phyloP scores from a whole-genome alignment of 2,113 vertebrate genomes.

The Caloenas nicobarica region DNA sequence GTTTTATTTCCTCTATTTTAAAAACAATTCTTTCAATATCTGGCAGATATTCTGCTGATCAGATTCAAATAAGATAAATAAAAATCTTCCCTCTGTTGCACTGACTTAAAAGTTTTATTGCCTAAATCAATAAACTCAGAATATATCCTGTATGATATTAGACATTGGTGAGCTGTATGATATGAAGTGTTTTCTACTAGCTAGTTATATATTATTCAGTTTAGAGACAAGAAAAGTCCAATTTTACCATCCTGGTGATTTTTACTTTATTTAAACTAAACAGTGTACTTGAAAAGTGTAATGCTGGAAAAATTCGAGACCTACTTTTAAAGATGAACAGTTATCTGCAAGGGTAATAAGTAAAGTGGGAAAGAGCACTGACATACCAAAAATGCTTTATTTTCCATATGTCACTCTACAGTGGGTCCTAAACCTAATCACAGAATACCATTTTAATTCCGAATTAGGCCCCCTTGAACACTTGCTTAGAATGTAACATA shows the following conservation, averaged over 20 bases:
- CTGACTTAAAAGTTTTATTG: conserved; percentile 25
- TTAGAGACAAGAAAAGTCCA: background rate
- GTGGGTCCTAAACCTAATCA: background rate
- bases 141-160: background rate
- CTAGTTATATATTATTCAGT: background rate
- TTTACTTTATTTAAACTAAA: background rate
- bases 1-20: conserved; percentile 44
- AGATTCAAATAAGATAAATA: conserved; percentile 45
- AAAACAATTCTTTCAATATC: conserved; percentile 41
- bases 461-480: background rate
- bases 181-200: background rate
- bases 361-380: background rate
- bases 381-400: background rate
- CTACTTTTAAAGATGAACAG: background rate
- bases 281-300: background rate
- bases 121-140: conserved; percentile 25
- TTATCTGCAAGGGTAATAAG: background rate
- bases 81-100: conserved; percentile 40
- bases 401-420: background rate
- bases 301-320: background rate
- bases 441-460: background rate
- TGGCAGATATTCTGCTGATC: conserved; percentile 41
- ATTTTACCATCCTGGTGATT: background rate
- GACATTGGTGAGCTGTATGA: background rate
- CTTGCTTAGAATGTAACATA: background rate